Evolutionary conservation across 37 sponge, comb jelly and placozoan species (phyloP), one percentile per base, ranked within the genome.

Genomic region (Crambe crambe): DNA sequence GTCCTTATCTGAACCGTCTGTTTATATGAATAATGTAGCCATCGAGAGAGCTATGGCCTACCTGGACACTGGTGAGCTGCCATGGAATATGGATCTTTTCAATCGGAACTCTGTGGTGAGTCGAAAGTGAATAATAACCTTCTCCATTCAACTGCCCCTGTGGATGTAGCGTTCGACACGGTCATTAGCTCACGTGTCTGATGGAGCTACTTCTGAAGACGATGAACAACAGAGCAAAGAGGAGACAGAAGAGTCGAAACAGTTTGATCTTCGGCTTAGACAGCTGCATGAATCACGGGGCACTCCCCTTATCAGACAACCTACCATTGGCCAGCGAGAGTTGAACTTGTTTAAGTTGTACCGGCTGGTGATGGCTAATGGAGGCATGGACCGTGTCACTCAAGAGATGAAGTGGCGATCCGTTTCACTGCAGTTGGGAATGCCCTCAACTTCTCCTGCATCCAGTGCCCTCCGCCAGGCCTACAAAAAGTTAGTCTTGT

Each of bases 41-140:
- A 83, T 89, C 65, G 95, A 95, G 70, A 81, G 77, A 54, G 95
- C 95, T 54, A 80, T 91, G 77, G 84, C 87, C 25, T 95, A 88
- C 80, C 70, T 88, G 27, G 84, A 91, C 77, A 91, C 89, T 22
- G 87, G 87, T 2, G 87, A 88, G 41, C 92, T 95, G 36, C 95
- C 95, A 20, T 95, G 95, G 95, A 85, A 90, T 73, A 87, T 87
- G 88, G 88, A 94, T 30, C 70, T 88, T n/a, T 88, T 77, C 29
- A 66, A 82, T 30, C 30, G 36, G 23, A 64, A 68, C 21, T 74
- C 31, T 9, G 56, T 30, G 37, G 74, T 51, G 35, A 37, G 65
- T 27, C 27, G 17, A n/a, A 51, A 23, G 30, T 47, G 57, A 25
- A 70, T 29, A 39, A 29, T n/a, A 18, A 54, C 56, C 17, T 54